Percentiles rank a stretch among this genome's conserved stretches.
Conservation (phyloP, 2,888 invertebrate genomes). For the Pollenia griseotomentosa region DNA sequence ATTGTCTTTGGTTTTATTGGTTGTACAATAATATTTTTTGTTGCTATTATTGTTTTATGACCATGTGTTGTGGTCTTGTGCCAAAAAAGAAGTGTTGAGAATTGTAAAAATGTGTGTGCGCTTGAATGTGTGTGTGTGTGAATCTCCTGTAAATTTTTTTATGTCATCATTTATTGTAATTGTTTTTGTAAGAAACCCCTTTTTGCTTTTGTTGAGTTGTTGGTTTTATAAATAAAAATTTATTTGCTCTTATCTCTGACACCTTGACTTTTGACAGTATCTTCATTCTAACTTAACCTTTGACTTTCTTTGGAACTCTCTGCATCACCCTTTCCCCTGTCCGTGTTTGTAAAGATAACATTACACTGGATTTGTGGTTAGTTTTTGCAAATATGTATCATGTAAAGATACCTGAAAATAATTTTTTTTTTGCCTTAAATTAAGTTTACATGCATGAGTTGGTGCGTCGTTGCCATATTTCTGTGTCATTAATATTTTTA, state of each 20-base stretch:
- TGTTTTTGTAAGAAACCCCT: slow-evolving; percentile 45
- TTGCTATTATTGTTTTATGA: slow-evolving; percentile 49
- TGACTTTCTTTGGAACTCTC: neutral
- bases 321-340: neutral
- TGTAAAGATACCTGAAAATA: neutral
- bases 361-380: neutral
- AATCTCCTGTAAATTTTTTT: slow-evolving; percentile 14
- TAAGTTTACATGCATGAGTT: slow-evolving; percentile 42
- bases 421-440: neutral
- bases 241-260: slow-evolving; percentile 57
- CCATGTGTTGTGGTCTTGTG: slow-evolving; percentile 21
- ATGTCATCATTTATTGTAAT: slow-evolving; percentile 61
- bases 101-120: neutral
- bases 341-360: neutral
- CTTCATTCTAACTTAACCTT: slow-evolving; percentile 22
- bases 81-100: neutral
- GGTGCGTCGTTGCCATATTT: slow-evolving; percentile 56
- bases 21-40: slow-evolving; percentile 48
- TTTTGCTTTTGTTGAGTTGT: neutral
- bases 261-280: slow-evolving; percentile 43
- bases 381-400: neutral
- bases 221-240: slow-evolving; percentile 72
- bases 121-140: neutral
- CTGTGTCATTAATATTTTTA: slow-evolving; percentile 73
- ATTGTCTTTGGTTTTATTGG: slow-evolving; percentile 69